Evolutionary conservation across 2,113 vertebrate genomes (phyloP).

Genomic region (Lophochroa leadbeateri): DNA sequence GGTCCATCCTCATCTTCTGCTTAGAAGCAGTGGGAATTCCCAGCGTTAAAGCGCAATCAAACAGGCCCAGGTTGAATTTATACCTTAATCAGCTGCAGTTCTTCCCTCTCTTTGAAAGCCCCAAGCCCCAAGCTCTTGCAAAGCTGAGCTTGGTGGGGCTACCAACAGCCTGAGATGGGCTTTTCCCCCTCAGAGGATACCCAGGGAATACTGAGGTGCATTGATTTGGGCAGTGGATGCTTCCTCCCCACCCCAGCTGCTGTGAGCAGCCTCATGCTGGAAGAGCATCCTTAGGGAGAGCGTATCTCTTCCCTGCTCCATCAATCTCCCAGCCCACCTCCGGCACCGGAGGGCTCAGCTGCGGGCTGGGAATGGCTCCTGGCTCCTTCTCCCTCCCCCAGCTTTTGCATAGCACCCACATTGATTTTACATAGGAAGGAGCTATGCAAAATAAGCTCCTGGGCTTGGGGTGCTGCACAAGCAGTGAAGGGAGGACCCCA

Average conservation of each 20-base stretch:
- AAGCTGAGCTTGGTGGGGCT: not conserved
- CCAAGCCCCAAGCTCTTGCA: not conserved
- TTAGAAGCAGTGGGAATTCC: not conserved
- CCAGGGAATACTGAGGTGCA: not conserved
- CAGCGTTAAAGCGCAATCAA: not conserved
- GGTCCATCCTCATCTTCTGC: not conserved
- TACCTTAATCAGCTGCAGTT: not conserved
- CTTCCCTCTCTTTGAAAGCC: not conserved
- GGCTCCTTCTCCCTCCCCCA: not conserved
- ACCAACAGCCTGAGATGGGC: not conserved
- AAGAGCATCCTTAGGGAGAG: not conserved
- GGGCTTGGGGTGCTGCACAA: not conserved
- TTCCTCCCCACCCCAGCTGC: not conserved
- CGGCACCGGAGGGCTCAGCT: not conserved
- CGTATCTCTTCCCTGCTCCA: not conserved
- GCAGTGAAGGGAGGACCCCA: not conserved
- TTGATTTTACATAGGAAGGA: not conserved
- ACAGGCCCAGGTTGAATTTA: not conserved
- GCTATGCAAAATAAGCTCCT: not conserved
- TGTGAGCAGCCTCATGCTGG: not conserved
- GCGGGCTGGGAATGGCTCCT: not conserved
- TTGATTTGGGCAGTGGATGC: not conserved
- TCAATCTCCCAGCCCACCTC: not conserved
- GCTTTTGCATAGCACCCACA: not conserved
- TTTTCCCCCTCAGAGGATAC: not conserved